Evolutionary conservation across 2,113 vertebrate genomes (phyloP), one percentile per base, ranked within the genome.

Genomic region (Tamias sibiricus): DNA sequence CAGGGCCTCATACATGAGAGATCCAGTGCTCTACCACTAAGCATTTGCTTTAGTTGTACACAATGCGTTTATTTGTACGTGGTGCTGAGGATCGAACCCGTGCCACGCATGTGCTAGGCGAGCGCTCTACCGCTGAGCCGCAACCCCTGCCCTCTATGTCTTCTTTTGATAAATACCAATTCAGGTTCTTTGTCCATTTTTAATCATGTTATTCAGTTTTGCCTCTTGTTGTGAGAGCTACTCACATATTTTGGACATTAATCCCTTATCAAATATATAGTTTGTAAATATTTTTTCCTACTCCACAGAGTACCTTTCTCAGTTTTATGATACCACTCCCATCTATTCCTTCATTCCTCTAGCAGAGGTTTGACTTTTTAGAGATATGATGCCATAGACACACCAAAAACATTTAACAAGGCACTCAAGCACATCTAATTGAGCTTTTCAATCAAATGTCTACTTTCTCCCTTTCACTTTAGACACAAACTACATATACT

Each of bases 361-460:
- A 75, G 52, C 35, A 87, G 42, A 40, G 66, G 54, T 90, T 13
- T 77, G 44, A 82, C 79, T 69, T 57, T 72, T 91, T 74, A 80
- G 54, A 57, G 32, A 62, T 68, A 1, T 77, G 42, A 86, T 96
- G n/a, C 2, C 26, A 90, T 40, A 22, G 28, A 54, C 69, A 54
- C 40, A 75, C 42, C 40, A 32, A 88, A 91, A 85, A 80, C 17
- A 80, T 62, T 79, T 74, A 93, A 44, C 16, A 28, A 32, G 44
- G 52, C 26, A 81, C 13, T 94, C 35, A 69, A 75, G 66, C 8
- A 87, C 20, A 95, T 75, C 6, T 24, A 74, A 54, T 0, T 77
- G 76, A 87, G 40, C 5, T 88, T 95, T 86, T 64, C 47, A 93
- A 84, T 79, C 71, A 95, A 69, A 84, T 85, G 14, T 37, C 30